Percentiles rank a stretch among this genome's conserved stretches.
These are phyloP conservation scores for Ophraella communa DNA, from an alignment of 2,888 invertebrate genomes.

Conservation along the genomic window DNA sequence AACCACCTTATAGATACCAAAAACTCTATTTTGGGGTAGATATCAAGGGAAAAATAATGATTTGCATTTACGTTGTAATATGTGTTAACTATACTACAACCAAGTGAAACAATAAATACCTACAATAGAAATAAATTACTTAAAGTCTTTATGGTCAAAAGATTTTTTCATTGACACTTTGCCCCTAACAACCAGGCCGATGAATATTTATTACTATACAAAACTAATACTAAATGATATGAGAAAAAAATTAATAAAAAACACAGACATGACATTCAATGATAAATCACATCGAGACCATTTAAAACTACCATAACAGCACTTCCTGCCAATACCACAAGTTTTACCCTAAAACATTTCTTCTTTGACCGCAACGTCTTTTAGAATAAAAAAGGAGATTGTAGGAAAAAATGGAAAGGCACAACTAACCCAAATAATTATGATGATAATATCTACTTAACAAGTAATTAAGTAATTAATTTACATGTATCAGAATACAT, in stretches of 20 bases:
- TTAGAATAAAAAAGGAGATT: constrained; percentile 19
- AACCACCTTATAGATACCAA: background rate
- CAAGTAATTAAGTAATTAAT: no score
- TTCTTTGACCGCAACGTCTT: constrained; percentile 59
- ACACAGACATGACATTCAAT: constrained; percentile 20
- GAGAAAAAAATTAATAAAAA: constrained; percentile 1
- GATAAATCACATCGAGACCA: constrained; percentile 44
- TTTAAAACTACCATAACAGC: constrained; percentile 48
- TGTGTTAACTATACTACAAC: background rate
- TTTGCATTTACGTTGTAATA: background rate
- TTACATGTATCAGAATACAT: no score
- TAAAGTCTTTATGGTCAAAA: background rate
- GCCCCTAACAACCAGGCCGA: background rate
- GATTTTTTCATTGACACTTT: background rate
- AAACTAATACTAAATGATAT: background rate
- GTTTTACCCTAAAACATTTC: constrained; percentile 59
- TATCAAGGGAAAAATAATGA: background rate
- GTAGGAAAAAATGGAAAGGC: background rate
- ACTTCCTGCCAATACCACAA: constrained; percentile 48
- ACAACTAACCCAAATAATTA: background rate
- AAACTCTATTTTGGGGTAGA: background rate
- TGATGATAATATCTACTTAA: no score
- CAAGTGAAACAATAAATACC: background rate
- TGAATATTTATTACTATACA: background rate
- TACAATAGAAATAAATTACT: background rate